Base-by-base conservation (phyloP, 2,888 invertebrate genomes). In the Thymelicus sylvestris region DNA sequence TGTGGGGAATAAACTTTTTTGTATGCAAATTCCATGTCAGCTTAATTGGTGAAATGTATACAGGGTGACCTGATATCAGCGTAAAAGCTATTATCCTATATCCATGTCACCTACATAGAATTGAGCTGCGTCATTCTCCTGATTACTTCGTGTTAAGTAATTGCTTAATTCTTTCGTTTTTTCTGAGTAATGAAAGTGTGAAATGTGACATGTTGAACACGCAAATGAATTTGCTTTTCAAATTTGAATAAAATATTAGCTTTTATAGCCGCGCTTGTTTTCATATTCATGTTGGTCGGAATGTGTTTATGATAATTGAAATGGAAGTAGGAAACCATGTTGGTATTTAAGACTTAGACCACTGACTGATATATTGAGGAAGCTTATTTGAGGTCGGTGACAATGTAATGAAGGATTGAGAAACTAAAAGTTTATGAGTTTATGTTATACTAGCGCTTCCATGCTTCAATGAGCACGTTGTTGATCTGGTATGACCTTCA, bases 101-200 rank as follows among this genome's bases (percentile, higher is more conserved):
- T 63, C 68, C 57, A 63, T 63, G 68, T 63, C 57, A 68, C 57
- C 52, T 55, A 62, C 44, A 68, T 66, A 15, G 47, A 48, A 66
- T 38, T 48, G 59, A 57, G 55, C 62, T 13, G 38, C 55, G 63
- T 69, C 68, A 69, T 52, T 57, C 48, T 48, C 15, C 47, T 38
- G 63, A 64, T 64, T 64, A 69, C 63, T 57, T 39, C 50, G 31
- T 48, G 68, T 63, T 69, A 69, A 69, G 68, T 69, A 69, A 69
- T 69, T 69, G 68, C 68, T 69, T 69, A 69, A 69, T 69, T 69
- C 68, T 68, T 68, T 44, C 39, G 57, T 63, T 55, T 63, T 67
- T 63, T 55, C 64, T 38, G 55, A 69, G 68, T 68, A 68, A 68
- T 68, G 68, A 61, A 68, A 57, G 68, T 68, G 62, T 68, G 57